phyloP scores from a whole-genome alignment of 2,113 vertebrate genomes.

The Rostratula benghalensis region DNA sequence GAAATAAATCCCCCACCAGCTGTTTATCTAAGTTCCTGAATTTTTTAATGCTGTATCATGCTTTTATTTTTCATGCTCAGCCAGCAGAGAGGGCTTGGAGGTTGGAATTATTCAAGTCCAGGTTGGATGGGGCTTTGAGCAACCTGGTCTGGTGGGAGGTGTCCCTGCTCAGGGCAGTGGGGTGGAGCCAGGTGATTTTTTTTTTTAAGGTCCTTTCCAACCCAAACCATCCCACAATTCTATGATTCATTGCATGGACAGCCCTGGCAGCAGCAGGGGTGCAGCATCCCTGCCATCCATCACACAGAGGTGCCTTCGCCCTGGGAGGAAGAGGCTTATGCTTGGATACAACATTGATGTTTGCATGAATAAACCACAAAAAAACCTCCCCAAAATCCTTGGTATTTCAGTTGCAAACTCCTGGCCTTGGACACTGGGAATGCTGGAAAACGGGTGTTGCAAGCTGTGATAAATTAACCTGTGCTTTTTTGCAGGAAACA shows the following conservation, averaged over 20 bases:
- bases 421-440: background rate
- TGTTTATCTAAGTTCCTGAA: background rate
- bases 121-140: background rate
- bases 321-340: background rate
- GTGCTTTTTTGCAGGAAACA: background rate
- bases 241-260: rapidly evolving
- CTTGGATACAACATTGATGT: background rate
- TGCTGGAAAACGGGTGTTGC: background rate
- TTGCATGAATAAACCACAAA: background rate
- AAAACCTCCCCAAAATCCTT: too few species aligned
- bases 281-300: background rate
- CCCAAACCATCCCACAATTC: background rate
- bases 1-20: background rate
- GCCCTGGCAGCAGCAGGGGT: rapidly evolving
- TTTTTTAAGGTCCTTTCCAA: background rate
- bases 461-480: background rate
- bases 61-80: background rate
- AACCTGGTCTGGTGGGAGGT: background rate
- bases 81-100: background rate
- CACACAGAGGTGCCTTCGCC: background rate
- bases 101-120: background rate
- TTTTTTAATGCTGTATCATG: background rate
- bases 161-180: background rate
- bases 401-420: background rate
- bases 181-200: too few species aligned